Evolutionary conservation across 2,113 vertebrate species (phyloP), one percentile per base, ranked within the genome.

Genomic region (Excalfactoria chinensis): DNA sequence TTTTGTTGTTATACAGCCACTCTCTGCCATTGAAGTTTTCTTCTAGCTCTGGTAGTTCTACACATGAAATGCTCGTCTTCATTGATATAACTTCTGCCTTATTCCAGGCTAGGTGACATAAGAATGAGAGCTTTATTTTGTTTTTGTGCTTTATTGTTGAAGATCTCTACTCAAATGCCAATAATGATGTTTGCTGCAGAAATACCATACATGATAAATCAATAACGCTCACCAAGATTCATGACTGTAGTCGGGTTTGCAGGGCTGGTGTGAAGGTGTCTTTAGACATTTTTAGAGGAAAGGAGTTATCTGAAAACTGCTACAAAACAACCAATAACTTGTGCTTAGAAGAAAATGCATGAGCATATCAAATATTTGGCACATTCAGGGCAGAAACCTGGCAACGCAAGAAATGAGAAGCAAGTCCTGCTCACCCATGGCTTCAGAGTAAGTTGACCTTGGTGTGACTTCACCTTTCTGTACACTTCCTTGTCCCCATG

Each of bases 321-420:
- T 73, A 46, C 69, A 90, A 84, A 86, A 74, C 22, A 90, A 59
- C 34, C 69, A 64, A 23, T 35, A 40, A 66, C 75, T 86, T 84
- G 32, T 92, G 77, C 48, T 60, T 79, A 15, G 6, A 7, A 37
- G 11, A 96, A 95, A 76, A 77, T 75, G 55, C 6, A 91, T 89
- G 35, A 59, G 62, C 4, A 1, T 67, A 68, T 21, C n/a, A 71
- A 18, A 30, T 37, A 92, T 86, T 63, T 56, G 30, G 22, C 71
- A 21, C 64, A 25, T 43, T 71, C 17, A 78, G 79, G 81, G 35
- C 66, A 94, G 35, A 86, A 95, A 91, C 5, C 18, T 80, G 64
- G 41, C 40, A 95, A 76, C 37, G 58, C 37, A 37, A 19, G 66
- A 74, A 79, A 67, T 13, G 34, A 53, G 28, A 86, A 32, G 26